A percentile compares a stretch with the other conserved stretches of the same genome.
Conservation (phyloP, 2,888 invertebrate genomes). For the Erebia epiphron region DNA sequence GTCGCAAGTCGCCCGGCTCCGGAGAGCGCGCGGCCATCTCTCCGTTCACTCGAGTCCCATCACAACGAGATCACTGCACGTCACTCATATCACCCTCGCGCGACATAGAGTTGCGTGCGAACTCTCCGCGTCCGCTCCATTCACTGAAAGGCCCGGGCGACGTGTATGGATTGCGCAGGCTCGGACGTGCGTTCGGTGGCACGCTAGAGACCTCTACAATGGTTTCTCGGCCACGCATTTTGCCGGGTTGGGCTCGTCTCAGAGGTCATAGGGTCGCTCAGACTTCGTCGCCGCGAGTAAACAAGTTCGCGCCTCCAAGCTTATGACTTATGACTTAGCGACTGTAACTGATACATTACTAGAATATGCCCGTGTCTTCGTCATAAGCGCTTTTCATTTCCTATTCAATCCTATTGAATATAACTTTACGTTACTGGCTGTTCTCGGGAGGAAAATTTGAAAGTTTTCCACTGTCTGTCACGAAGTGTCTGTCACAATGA, state of each 20-base stretch:
- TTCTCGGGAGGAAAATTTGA: too few relatives aligned
- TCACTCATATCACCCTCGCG: slow-evolving; percentile 62
- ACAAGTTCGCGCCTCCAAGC: slow-evolving; percentile 4
- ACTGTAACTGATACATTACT: too few relatives aligned
- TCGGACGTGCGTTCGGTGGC: slow-evolving; percentile 64
- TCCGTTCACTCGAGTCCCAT: slow-evolving; percentile 64
- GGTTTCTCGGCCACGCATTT: slow-evolving; percentile 59
- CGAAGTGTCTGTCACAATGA: too few relatives aligned
- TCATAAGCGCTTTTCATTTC: too few relatives aligned
- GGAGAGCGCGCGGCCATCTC: slow-evolving; percentile 72
- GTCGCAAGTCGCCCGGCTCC: slow-evolving; percentile 70
- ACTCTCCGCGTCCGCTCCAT: slow-evolving; percentile 61
- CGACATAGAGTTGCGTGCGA: slow-evolving; percentile 51
- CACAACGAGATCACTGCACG: slow-evolving; percentile 60
- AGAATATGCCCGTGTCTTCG: too few relatives aligned
- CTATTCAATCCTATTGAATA: too few relatives aligned
- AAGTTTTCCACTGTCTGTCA: too few relatives aligned
- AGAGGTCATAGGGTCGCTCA: slow-evolving; percentile 75
- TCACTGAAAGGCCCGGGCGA: slow-evolving; percentile 77
- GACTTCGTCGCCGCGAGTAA: slow-evolving; percentile 13
- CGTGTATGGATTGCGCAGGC: slow-evolving; percentile 63
- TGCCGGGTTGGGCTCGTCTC: slow-evolving; percentile 63
- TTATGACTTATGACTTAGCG: neutral
- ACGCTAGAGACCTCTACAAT: slow-evolving; percentile 66
- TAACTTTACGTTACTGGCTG: too few relatives aligned